Base-by-base conservation (phyloP, 2,113 vertebrate genomes). In the Apus apus region DNA sequence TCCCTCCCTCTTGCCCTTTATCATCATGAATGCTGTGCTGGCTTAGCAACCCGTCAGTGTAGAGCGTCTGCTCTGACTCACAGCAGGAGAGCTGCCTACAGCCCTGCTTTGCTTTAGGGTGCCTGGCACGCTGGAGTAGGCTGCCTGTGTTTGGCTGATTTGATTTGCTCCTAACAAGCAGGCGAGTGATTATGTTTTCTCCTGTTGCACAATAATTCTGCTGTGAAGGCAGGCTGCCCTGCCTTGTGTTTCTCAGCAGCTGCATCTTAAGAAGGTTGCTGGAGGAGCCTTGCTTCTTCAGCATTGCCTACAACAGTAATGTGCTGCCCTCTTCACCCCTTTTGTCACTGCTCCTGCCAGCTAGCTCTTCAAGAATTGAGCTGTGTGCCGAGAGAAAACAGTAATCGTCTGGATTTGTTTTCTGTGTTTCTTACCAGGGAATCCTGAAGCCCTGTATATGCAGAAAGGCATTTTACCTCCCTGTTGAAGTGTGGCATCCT, bases 141-240 rank as follows among this genome's bases (percentile, higher is more conserved):
- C 72, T 81, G 66, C 65, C 48, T 84, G 61, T 60, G 32, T 86
- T 91, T 8, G 2, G 25, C 80, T 84, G 88, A 54, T 81, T 94
- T 73, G 77, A 88, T 96, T 86, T 93, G 57, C 72, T 96, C 51
- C 54, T 85, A 71, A 87, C 7, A 4, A 92, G 86, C 36, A 84
- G 68, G 68, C 71, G 72, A 80, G 53, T 80, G 61, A 73, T 72
- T 87, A 84, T 64, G 56, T 58, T 79, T 85, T 85, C 82, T 68
- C 38, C 38, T 73, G 36, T 57, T 36, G 78, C 38, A 61, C 76
- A 77, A 43, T 91, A 66, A 92, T 92, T 92, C 87, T 95, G 53
- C 36, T 81, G 85, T 43, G 56, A 76, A 94, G 62, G 65, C 57
- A 48, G 89, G 40, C 75, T 11, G 29, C 46, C 66, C n/a, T 92